Percentiles rank a stretch among this genome's conserved stretches.
Evolutionary conservation across 2,888 invertebrate genomes (phyloP).

Genomic region (Bugulina stolonifera): DNA sequence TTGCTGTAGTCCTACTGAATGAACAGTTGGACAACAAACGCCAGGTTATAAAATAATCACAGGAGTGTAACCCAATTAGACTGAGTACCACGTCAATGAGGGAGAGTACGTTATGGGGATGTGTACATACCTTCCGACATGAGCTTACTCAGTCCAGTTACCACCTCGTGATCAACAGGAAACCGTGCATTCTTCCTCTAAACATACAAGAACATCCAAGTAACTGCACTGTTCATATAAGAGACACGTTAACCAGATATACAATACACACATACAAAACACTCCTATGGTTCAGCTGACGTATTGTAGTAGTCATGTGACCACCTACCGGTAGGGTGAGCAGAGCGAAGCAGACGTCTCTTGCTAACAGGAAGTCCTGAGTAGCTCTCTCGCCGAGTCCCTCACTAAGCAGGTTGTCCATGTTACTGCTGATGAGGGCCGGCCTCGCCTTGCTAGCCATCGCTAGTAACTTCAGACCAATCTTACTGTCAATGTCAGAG

Average conservation of each 20-base stretch:
- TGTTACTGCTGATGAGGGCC: conserved; percentile 59
- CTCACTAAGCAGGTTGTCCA: conserved; percentile 67
- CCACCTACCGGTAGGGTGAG: conserved; percentile 45
- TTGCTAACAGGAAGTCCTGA: conserved; percentile 57
- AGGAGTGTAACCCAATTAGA: background rate
- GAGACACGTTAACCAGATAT: too few relatives aligned
- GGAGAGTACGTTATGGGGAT: background rate
- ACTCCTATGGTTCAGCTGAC: too few relatives aligned
- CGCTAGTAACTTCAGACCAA: conserved; percentile 69
- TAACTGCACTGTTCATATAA: too few relatives aligned
- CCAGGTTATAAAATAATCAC: background rate
- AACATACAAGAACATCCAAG: background rate
- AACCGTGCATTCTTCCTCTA: background rate
- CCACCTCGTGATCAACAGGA: background rate
- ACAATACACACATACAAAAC: too few relatives aligned
- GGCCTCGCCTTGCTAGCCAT: conserved; percentile 63
- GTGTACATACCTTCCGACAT: background rate
- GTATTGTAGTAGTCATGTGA: too few relatives aligned
- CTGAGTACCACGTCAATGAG: background rate
- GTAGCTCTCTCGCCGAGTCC: conserved; percentile 61
- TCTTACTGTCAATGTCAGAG: conserved; percentile 65
- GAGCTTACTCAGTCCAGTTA: background rate
- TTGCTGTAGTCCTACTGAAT: too few relatives aligned
- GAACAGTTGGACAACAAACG: background rate
- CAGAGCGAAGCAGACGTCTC: conserved; percentile 61